Evolutionary conservation across 2,888 invertebrate genomes (phyloP).

Genomic region (Acanthacorydalis orientalis): DNA sequence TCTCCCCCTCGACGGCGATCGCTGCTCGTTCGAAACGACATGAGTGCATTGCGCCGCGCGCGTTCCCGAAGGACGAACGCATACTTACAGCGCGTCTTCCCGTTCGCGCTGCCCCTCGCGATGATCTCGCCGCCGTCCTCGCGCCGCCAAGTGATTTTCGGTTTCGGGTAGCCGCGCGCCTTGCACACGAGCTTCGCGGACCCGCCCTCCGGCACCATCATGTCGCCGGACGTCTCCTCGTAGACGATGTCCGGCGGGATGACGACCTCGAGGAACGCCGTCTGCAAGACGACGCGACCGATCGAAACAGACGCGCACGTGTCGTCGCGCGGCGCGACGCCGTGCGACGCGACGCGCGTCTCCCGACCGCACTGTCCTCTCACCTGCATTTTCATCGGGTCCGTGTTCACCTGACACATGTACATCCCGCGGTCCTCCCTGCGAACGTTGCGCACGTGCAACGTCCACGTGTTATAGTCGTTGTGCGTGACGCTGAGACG

Average conservation of each 20-base stretch:
- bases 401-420: slow-evolving; percentile 91
- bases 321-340: too few relatives aligned
- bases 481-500: slow-evolving; percentile 79
- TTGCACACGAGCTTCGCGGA: slow-evolving; percentile 75
- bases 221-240: slow-evolving; percentile 81
- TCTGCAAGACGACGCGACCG: slow-evolving; percentile 36
- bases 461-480: slow-evolving; percentile 86
- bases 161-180: slow-evolving; percentile 69
- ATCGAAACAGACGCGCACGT: too few relatives aligned
- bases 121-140: slow-evolving; percentile 76
- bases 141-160: slow-evolving; percentile 70
- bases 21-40: too few relatives aligned
- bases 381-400: slow-evolving; percentile 91
- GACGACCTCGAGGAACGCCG: slow-evolving; percentile 77
- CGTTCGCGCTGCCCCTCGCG: slow-evolving; percentile 42
- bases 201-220: slow-evolving; percentile 89
- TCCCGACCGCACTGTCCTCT: too few relatives aligned
- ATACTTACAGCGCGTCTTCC: slow-evolving; percentile 52
- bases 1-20: slow-evolving; percentile 58
- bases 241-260: slow-evolving; percentile 81
- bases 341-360: too few relatives aligned
- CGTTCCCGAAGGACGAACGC: neutral
- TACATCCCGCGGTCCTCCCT: slow-evolving; percentile 79
- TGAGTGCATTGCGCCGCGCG: neutral
- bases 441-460: slow-evolving; percentile 70